Conservation (phyloP, 2,888 invertebrate species). For the Nysson spinosus region DNA sequence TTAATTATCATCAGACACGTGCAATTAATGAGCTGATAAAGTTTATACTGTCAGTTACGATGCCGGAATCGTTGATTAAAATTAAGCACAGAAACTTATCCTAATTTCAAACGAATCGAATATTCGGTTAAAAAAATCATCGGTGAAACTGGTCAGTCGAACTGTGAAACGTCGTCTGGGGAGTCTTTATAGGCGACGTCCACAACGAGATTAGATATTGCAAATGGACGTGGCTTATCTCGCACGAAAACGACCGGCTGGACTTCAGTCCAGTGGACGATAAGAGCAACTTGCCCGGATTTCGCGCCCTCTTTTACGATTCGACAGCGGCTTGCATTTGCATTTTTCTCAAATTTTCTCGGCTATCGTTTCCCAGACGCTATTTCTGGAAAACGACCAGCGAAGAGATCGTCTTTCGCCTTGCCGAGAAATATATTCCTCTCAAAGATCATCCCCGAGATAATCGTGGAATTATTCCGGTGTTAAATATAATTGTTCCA, state of each 20-base stretch:
- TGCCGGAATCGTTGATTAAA: no score
- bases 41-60: no score
- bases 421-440: slow-evolving; percentile 1
- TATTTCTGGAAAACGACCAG: slow-evolving; percentile 19
- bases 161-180: slow-evolving; percentile 34
- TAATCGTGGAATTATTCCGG: not conserved
- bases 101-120: slow-evolving; percentile 9
- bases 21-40: no score
- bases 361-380: not conserved
- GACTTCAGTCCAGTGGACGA: slow-evolving; percentile 41
- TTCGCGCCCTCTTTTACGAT: slow-evolving; percentile 55
- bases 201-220: slow-evolving; percentile 69
- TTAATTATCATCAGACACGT: no score
- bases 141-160: slow-evolving; percentile 14
- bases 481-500: not conserved
- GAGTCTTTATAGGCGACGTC: slow-evolving; percentile 47
- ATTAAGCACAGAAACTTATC: slow-evolving; percentile 18
- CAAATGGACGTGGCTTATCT: slow-evolving; percentile 67
- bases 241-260: slow-evolving; percentile 47
- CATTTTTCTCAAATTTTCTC: slow-evolving; percentile 55
- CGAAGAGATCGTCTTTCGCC: slow-evolving; percentile 18
- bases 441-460: not conserved
- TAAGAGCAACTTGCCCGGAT: slow-evolving; percentile 44
- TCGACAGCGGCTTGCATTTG: slow-evolving; percentile 54
- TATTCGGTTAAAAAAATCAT: no score